Evolutionary conservation across 2,888 invertebrate genomes (phyloP), one percentile per base, ranked within the genome.

Genomic region (Ecliptopera silaceata): DNA sequence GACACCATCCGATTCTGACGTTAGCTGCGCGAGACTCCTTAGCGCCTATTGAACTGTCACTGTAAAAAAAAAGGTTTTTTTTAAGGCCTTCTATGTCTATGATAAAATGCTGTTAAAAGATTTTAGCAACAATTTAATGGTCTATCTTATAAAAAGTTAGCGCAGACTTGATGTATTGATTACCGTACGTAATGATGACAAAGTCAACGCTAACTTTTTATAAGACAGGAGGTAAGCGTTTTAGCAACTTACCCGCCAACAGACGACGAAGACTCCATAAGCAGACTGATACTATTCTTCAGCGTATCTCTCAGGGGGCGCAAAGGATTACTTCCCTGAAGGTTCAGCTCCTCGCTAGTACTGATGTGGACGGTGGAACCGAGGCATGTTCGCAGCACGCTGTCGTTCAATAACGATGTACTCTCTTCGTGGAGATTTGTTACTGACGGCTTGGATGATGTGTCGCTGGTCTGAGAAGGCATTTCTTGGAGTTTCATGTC

Each of bases 1-100:
- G 74, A 67, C 93, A 93, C 92, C 92, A 92, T 3, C 89, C 84
- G 70, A 88, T 80, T 63, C 79, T 78, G 59, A 86, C 71, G 66
- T 78, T 76, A 11, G 68, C 53, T 15, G 67, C 56, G 1, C 64
- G 70, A 0, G 72, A 69, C 1, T 78, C 80, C 31, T 71, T 74
- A 8, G 20, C 67, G 8, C 49, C 63, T 8, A 71, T 1, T 0
- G 70, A 59, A 46, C 72, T 71, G 59, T 80, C 82, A 4, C 83
- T 82, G 70, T 18, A 32, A 49, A 54, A 11, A 32, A 39, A 15
- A 29, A n/a, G 43, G 4, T 44, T 41, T 29, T 34, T n/a, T 34
- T 34, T 12, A 22, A 22, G n/a, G n/a, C n/a, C n/a, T n/a, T n/a
- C n/a, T n/a, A n/a, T n/a, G n/a, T n/a, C n/a, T n/a, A n/a, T n/a